Evolutionary conservation across 2,113 vertebrate species (phyloP).

Genomic region (Lamprologus ornatipinnis): DNA sequence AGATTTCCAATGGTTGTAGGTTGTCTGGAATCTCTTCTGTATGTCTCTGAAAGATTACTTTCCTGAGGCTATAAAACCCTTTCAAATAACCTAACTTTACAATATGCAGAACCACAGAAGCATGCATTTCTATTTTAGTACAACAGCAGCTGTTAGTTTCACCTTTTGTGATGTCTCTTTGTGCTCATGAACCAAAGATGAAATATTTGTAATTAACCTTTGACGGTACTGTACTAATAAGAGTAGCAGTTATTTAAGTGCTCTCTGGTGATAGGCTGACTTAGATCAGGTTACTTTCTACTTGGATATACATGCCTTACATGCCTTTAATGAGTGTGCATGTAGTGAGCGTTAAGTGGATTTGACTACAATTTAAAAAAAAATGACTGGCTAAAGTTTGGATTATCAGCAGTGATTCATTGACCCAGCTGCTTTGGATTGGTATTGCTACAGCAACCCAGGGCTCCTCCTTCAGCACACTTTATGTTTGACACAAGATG

Average conservation of each 20-base stretch:
- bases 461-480: not conserved
- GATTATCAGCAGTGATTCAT: constrained; percentile 55
- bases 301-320: not conserved
- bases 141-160: not conserved
- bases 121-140: not conserved
- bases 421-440: constrained; percentile 2
- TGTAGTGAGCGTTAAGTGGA: constrained; percentile 7
- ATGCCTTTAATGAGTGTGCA: not conserved
- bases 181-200: not conserved
- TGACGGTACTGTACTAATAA: not conserved
- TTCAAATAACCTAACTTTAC: not conserved
- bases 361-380: constrained; percentile 1
- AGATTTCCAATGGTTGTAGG: not conserved
- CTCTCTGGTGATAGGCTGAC: not conserved
- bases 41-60: not conserved
- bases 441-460: constrained; percentile 17
- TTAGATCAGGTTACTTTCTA: not conserved
- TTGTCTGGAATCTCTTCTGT: not conserved
- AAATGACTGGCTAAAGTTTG: constrained; percentile 19
- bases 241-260: not conserved
- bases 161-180: not conserved
- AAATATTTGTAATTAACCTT: not conserved
- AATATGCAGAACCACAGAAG: not conserved
- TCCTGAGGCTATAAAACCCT: not conserved
- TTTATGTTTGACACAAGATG: constrained; percentile 25